Base-by-base conservation (phyloP, 1,140 invertebrate species). In the Melitaea cinxia region DNA sequence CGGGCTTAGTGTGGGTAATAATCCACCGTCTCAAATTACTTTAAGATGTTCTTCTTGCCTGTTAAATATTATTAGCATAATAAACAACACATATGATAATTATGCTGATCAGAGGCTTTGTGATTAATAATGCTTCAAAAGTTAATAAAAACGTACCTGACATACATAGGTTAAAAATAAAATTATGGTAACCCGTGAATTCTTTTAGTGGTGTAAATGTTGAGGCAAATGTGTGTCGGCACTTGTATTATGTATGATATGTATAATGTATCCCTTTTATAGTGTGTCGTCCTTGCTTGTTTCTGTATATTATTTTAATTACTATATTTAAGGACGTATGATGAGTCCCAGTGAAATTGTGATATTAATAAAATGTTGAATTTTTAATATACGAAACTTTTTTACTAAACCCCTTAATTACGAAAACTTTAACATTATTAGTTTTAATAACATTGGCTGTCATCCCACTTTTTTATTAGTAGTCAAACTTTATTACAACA, bases 291-390 rank as follows among this genome's bases (percentile, higher is more conserved):
- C 54, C 73, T 72, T 68, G 73, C 74, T 83, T 83, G 77, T 75
- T 75, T 75, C 66, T 76, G 42, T 69, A 69, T 72, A 75, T 55
- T 80, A 73, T 78, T 81, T 65, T 78, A 49, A 37, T 59, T 33
- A 57, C 55, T 45, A 65, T 78, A 64, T 72, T 69, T 76, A 70
- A 78, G 69, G 72, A 50, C 72, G 74, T 71, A 70, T 68, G 73
- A 65, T 71, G 76, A 76, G 82, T 87, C 75, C 82, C 80, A 83
- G 84, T 88, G 76, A 85, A 90, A 85, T 84, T 90, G 88, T 90
- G 88, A 90, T 90, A 90, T 88, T 85, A 88, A 86, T 86, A 88
- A 88, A 80, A 85, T 82, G 85, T 88, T 90, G 78, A 78, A 77
- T 70, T 70, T 70, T 66, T 62, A 58, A 24, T 60, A 60, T 39